A percentile compares a stretch with the other conserved stretches of the same genome.
phyloP scores from a whole-genome alignment of 1,140 invertebrate genomes.

The Drosophila gunungcola region DNA sequence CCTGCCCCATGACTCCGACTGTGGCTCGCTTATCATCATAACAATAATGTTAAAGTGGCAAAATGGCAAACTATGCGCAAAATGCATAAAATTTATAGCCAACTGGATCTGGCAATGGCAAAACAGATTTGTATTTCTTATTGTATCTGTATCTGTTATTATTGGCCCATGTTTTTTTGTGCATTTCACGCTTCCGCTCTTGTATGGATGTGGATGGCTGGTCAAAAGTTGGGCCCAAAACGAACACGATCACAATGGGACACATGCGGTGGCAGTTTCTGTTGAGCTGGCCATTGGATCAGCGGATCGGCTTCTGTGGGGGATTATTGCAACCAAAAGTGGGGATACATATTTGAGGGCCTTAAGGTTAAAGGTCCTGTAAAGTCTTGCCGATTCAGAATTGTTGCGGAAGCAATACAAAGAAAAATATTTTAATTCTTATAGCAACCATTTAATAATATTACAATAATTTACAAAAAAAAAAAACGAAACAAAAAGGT shows the following conservation, averaged over 20 bases:
- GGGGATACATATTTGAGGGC: background rate
- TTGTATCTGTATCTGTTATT: constrained; percentile 57
- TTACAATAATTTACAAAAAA: background rate
- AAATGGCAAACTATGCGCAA: constrained; percentile 81
- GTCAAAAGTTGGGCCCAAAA: constrained; percentile 12
- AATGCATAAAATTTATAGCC: constrained; percentile 80
- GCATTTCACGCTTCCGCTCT: constrained; percentile 48
- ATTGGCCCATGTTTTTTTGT: constrained; percentile 35
- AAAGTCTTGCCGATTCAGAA: background rate
- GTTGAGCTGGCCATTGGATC: background rate
- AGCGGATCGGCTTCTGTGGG: constrained; percentile 23
- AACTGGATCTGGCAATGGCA: constrained; percentile 28
- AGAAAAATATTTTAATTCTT: too few species aligned
- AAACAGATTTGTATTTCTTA: constrained; percentile 62
- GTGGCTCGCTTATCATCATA: constrained; percentile 82
- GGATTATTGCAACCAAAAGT: background rate
- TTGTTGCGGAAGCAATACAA: too few species aligned
- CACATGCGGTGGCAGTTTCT: constrained; percentile 21
- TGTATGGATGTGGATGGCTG: constrained; percentile 21
- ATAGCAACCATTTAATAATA: background rate
- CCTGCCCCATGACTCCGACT: constrained; percentile 44
- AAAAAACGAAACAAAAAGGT: too few species aligned
- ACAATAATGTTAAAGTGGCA: constrained; percentile 84
- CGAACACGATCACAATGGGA: constrained; percentile 30
- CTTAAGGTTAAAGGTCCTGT: background rate